Evolutionary conservation across 2,113 vertebrate genomes (phyloP), one percentile per base, ranked within the genome.

Genomic region (Merops nubicus): DNA sequence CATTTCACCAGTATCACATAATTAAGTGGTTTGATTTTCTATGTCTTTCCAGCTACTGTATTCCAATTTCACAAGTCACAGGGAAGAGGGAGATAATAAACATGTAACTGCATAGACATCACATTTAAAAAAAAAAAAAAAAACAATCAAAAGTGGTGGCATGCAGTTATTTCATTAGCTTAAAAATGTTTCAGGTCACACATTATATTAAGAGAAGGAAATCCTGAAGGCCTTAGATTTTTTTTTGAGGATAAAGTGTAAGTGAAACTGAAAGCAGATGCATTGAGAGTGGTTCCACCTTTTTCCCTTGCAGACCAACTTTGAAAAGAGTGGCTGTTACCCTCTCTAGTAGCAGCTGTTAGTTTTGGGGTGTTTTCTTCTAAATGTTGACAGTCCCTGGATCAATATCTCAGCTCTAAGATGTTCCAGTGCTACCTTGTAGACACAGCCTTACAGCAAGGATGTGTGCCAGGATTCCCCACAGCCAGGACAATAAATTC

Each of bases 291-390:
- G 50, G 38, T 62, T 63, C 12, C 11, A 23, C 53, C 36, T 68
- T 62, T 64, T 92, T 42, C 42, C 15, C 31, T 56, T 73, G n/a
- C n/a, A 65, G 48, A 34, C 3, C 19, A 75, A 2, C 10, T 65
- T 50, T 34, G 48, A n/a, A 53, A 72, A 45, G 11, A 67, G 4
- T 0, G 0, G 0, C 0, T 54, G 2, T 19, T 93, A 29, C 47
- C 23, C 1, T 4, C 57, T 64, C 3, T 23, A 7, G 62, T 76
- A 50, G 21, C 28, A 68, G 19, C 36, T 67, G 11, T 14, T 43
- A 16, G 17, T 25, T 26, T 40, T 42, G 26, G 13, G n/a, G 18
- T 22, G 76, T 29, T 79, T 70, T 69, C 3, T 5, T 59, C 53
- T 48, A 1, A 2, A 1, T 53, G 19, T 31, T 85, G 19, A n/a